Percentiles rank a stretch among this genome's conserved stretches.
Evolutionary conservation across 2,797 vertebrate genomes (phyloP).

Genomic region (Sebastes trivittatus): DNA sequence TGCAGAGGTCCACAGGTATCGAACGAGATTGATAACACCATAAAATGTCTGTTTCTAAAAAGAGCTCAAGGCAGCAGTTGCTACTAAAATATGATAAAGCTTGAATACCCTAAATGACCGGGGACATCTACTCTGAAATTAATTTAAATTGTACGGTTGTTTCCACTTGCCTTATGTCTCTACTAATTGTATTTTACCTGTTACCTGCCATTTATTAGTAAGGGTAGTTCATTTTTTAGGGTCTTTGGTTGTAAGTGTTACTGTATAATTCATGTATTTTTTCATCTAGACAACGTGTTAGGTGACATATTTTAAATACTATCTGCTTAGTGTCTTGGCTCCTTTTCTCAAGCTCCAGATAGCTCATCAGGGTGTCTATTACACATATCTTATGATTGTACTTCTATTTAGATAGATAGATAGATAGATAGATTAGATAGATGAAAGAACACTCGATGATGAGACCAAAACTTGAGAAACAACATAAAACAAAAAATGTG

Average conservation of each 20-base stretch:
- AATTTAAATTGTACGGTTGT: not conserved
- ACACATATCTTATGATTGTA: not conserved
- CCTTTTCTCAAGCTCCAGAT: not conserved
- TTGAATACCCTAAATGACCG: not conserved
- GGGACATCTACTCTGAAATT: not conserved
- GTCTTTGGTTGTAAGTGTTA: not conserved
- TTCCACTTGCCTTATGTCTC: no score
- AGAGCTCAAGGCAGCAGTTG: not conserved
- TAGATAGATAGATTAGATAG: no score
- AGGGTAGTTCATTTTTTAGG: not conserved
- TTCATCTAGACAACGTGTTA: not conserved
- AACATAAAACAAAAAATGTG: not conserved
- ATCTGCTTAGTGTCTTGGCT: not conserved
- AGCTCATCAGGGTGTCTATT: not conserved
- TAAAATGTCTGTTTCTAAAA: not conserved
- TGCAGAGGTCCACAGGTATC: not conserved
- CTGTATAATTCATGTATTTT: not conserved
- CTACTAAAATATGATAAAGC: not conserved
- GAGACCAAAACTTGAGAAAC: not conserved
- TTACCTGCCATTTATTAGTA: not conserved
- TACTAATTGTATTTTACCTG: accelerated
- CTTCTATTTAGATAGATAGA: not conserved
- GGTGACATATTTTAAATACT: not conserved
- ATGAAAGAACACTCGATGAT: not conserved
- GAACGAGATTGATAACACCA: not conserved